Evolutionary conservation across 2,113 vertebrate species (phyloP).

Genomic region (Catharus bicknelli): DNA sequence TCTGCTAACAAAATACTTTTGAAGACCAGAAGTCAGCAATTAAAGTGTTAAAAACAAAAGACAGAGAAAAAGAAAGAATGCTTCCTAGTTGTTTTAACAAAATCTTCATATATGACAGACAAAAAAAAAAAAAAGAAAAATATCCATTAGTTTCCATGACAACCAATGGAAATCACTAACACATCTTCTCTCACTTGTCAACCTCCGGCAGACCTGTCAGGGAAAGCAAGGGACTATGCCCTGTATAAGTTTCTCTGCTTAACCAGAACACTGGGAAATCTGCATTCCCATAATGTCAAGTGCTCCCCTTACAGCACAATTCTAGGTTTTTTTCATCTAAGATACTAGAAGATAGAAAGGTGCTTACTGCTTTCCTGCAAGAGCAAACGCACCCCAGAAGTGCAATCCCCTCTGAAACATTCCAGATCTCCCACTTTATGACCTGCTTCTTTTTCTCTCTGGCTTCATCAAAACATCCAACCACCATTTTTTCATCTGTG

Average conservation of each 20-base stretch:
- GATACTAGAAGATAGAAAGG: neutral
- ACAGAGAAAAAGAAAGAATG: neutral
- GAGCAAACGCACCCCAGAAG: neutral
- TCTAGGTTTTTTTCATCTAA: neutral
- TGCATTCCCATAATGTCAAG: neutral
- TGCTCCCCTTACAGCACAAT: neutral
- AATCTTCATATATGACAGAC: neutral
- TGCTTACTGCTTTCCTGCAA: neutral
- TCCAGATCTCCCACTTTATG: neutral
- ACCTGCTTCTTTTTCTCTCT: neutral
- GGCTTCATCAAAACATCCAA: neutral
- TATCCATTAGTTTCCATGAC: constrained; percentile 58
- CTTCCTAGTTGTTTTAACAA: neutral
- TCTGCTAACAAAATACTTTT: neutral
- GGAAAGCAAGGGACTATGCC: neutral
- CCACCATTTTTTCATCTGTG: neutral
- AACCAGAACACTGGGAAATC: neutral
- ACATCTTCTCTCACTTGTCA: constrained; percentile 6
- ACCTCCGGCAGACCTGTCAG: constrained; percentile 18
- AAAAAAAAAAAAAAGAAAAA: neutral
- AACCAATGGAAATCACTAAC: constrained; percentile 9
- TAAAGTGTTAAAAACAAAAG: neutral
- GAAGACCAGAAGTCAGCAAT: neutral
- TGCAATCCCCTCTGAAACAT: neutral
- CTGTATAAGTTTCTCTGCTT: neutral